phyloP scores from a whole-genome alignment of 2,113 vertebrate genomes.

The Anas platyrhynchos region DNA sequence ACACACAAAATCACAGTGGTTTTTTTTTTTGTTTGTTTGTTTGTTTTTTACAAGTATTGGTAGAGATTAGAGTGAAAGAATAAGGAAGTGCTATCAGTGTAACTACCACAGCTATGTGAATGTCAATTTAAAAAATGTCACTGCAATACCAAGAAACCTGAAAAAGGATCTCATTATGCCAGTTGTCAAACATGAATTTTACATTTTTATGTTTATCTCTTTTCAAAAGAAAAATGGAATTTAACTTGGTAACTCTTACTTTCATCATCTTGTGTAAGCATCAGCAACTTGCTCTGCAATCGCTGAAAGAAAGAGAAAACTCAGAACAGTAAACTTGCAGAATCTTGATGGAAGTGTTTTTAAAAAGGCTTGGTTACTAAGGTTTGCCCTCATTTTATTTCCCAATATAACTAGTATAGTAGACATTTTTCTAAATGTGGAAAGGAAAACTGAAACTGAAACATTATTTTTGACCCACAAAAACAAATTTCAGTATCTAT shows the following conservation, averaged over 20 bases:
- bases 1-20: neutral
- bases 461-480: neutral
- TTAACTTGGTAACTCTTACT: conserved; percentile 60
- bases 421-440: neutral
- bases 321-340: neutral
- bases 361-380: neutral
- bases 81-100: neutral
- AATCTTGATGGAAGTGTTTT: neutral
- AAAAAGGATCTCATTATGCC: neutral
- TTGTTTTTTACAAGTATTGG: neutral
- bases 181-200: neutral
- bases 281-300: conserved; percentile 76
- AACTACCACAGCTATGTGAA: neutral
- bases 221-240: neutral
- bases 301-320: conserved; percentile 61
- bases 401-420: neutral
- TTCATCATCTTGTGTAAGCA: conserved; percentile 66
- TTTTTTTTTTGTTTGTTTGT: too few species aligned
- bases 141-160: neutral
- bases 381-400: neutral
- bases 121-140: neutral
- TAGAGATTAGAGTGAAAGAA: neutral
- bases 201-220: neutral
- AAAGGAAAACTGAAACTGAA: neutral
- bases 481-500: neutral